phyloP scores from a whole-genome alignment of 2,113 vertebrate genomes.

The Alligator sinensis region DNA sequence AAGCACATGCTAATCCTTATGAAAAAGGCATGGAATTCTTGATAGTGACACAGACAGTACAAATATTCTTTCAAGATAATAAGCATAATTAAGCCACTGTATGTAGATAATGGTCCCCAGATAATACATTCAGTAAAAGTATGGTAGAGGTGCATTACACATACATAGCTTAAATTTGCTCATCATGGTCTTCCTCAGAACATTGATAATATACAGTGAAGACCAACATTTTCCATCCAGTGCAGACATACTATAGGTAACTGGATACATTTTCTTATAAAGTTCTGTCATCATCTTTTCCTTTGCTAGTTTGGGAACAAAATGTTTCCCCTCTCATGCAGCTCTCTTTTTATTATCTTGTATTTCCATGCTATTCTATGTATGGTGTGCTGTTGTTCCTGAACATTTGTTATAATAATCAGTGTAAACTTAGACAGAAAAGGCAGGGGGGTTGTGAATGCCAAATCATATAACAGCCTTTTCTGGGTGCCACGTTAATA shows the following conservation, averaged over 20 bases:
- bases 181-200: neutral
- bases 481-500: neutral
- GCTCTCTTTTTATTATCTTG: neutral
- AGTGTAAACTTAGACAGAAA: constrained; percentile 11
- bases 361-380: neutral
- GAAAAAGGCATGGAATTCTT: neutral
- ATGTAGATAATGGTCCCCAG: neutral
- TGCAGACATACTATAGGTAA: neutral
- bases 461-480: neutral
- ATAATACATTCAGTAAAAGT: neutral
- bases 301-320: neutral
- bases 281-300: neutral
- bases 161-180: neutral
- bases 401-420: constrained; percentile 23
- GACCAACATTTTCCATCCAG: neutral
- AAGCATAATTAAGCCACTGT: neutral
- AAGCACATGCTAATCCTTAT: neutral
- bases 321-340: neutral
- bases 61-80: neutral
- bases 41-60: neutral
- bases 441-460: neutral
- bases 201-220: neutral
- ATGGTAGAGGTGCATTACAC: fast-evolving
- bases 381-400: neutral
- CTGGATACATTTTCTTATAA: fast-evolving